Evolutionary conservation across 2,797 vertebrate genomes (phyloP), one percentile per base, ranked within the genome.

Genomic region (Rhinogobio ventralis): DNA sequence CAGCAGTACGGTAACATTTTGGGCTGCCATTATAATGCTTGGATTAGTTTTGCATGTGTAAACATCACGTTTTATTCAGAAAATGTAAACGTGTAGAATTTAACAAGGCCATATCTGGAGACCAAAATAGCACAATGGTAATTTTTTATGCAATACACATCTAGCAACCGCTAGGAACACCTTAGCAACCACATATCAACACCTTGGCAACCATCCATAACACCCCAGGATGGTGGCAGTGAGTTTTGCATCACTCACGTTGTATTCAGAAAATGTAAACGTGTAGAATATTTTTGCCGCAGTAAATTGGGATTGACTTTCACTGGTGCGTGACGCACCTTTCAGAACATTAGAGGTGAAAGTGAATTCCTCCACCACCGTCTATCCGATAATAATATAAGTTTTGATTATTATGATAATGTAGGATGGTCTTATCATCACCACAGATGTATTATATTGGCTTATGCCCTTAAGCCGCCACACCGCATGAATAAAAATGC

Each of bases 391-490:
- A 64, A 67, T 51, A 79, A 74, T 60, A 28, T 17, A 85, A 39
- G 84, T 55, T 77, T 76, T 83, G 36, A 66, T 78, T 30, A 36
- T 39, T 66, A 82, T 60, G 67, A 76, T 82, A 84, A 64, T 53
- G 42, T 51, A 53, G 68, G 51, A 84, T 15, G 2, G 78, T 81
- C 78, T 69, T n/a, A 33, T 53, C 67, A 60, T 62, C 85, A 81
- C 75, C 60, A 60, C 79, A 33, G 62, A 79, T 79, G 57, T 69
- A 55, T 68, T 49, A 79, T 75, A 73, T 67, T 76, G 79, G 60
- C 83, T 74, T 33, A 60, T 85, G 55, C 28, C 64, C 77, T 79
- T 83, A 79, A 60, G 74, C 51, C 42, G 75, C 76, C 30, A 36
- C 71, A 11, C 46, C 2, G 55, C 79, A 86, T 66, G 82, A 77